phyloP scores from a whole-genome alignment of 2,888 invertebrate genomes.

The Adelognathus sp. region DNA sequence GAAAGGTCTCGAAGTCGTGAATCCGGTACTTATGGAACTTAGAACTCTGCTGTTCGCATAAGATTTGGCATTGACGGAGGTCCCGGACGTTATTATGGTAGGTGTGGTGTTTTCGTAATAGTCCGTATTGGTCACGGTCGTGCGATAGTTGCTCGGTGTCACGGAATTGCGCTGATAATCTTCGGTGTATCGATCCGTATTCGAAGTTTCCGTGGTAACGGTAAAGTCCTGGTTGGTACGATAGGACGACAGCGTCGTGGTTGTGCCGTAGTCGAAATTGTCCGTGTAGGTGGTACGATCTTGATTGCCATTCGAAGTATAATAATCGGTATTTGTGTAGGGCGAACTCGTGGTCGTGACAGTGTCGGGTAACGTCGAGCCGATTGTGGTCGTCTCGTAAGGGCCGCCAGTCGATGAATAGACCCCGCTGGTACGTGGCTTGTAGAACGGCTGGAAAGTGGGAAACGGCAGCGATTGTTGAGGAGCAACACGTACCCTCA shows the following conservation, averaged over 20 bases:
- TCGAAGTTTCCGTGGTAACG: conserved; percentile 76
- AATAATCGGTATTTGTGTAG: conserved; percentile 64
- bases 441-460: conserved; percentile 73
- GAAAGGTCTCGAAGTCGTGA: conserved; percentile 35
- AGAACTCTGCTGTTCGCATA: conserved; percentile 31
- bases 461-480: conserved; percentile 73
- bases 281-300: conserved; percentile 63
- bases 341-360: conserved; percentile 59
- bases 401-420: conserved; percentile 33
- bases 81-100: conserved; percentile 50
- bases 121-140: conserved; percentile 55
- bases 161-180: conserved; percentile 46
- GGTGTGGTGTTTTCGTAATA: conserved; percentile 56
- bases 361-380: conserved; percentile 43
- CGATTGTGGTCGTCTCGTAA: conserved; percentile 64
- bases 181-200: conserved; percentile 45
- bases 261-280: conserved; percentile 60
- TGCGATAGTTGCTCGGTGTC: conserved; percentile 59
- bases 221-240: conserved; percentile 57
- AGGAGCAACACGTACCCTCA: conserved; percentile 65
- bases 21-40: conserved; percentile 22
- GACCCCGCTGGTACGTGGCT: conserved; percentile 66
- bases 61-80: conserved; percentile 45
- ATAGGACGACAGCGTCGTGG: conserved; percentile 55
- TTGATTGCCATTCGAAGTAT: conserved; percentile 58